These are phyloP conservation scores for Salvator merianae DNA, from an alignment of 2,113 vertebrate species.

Conservation along the genomic window DNA sequence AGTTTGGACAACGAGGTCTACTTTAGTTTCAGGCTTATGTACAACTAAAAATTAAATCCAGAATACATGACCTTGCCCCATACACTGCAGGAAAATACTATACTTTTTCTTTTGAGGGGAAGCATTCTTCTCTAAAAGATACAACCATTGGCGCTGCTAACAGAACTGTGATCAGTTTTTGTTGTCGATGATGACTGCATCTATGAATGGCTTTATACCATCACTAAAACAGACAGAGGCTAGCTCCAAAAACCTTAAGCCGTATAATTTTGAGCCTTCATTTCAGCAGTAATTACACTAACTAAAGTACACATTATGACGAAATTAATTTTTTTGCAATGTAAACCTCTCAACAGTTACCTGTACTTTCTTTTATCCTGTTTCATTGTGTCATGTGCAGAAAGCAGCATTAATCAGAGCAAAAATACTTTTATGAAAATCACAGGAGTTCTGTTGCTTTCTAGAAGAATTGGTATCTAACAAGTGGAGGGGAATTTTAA, in stretches of 20 bases:
- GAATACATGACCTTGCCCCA: background rate
- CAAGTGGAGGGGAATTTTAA: background rate
- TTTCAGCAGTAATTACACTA: slow-evolving; percentile 6
- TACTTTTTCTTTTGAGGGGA: background rate
- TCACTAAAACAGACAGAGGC: too few relatives aligned
- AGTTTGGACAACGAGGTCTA: background rate
- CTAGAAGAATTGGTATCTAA: background rate
- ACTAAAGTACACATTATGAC: slow-evolving; percentile 20
- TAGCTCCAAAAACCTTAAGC: too few relatives aligned
- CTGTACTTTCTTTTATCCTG: background rate
- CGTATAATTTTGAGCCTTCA: background rate
- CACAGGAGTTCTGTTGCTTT: background rate
- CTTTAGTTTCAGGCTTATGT: background rate
- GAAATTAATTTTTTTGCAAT: background rate
- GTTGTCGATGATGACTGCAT: too few relatives aligned
- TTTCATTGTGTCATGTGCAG: background rate
- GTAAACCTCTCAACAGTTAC: too few relatives aligned
- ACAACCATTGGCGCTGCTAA: background rate
- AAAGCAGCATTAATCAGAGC: background rate
- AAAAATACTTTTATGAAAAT: background rate
- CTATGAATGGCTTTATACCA: too few relatives aligned
- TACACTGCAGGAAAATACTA: background rate
- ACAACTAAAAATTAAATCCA: background rate
- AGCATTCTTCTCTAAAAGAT: background rate
- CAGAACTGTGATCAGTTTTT: background rate